Evolutionary conservation across 2,888 invertebrate species (phyloP).

Genomic region (Ethmia dodecea): DNA sequence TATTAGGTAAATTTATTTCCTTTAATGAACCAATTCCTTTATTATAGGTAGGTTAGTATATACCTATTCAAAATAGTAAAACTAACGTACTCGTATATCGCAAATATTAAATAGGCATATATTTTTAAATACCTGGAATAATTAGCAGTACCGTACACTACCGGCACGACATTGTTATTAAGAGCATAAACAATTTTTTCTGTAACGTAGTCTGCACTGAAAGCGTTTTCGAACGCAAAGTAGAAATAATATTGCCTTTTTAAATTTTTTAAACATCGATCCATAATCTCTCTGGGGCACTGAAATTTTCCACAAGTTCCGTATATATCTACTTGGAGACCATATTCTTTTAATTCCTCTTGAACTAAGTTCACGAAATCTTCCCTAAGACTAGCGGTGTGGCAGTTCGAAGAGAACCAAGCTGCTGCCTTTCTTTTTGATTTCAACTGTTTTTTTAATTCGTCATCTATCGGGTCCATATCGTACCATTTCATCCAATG

Average conservation of each 20-base stretch:
- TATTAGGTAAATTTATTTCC: too few relatives aligned
- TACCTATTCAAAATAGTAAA: too few relatives aligned
- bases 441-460: constrained; percentile 24
- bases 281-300: constrained; percentile 39
- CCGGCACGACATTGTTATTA: constrained; percentile 79
- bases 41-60: too few relatives aligned
- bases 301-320: constrained; percentile 42
- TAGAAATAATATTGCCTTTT: constrained; percentile 52
- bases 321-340: constrained; percentile 40
- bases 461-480: constrained; percentile 28
- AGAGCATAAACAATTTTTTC: constrained; percentile 56
- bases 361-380: constrained; percentile 30
- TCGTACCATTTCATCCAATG: constrained; percentile 31
- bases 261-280: constrained; percentile 35
- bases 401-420: constrained; percentile 54
- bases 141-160: constrained; percentile 82
- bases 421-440: constrained; percentile 39
- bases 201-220: constrained; percentile 59
- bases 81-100: too few relatives aligned
- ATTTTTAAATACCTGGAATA: constrained; percentile 76
- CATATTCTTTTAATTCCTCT: constrained; percentile 30
- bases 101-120: too few relatives aligned
- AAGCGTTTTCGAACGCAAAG: constrained; percentile 54
- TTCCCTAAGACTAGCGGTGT: constrained; percentile 42
- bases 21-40: too few relatives aligned